These are phyloP conservation scores for Apomyelois bistriatella DNA, from an alignment of 2,888 invertebrate genomes.

Conservation along the genomic window DNA sequence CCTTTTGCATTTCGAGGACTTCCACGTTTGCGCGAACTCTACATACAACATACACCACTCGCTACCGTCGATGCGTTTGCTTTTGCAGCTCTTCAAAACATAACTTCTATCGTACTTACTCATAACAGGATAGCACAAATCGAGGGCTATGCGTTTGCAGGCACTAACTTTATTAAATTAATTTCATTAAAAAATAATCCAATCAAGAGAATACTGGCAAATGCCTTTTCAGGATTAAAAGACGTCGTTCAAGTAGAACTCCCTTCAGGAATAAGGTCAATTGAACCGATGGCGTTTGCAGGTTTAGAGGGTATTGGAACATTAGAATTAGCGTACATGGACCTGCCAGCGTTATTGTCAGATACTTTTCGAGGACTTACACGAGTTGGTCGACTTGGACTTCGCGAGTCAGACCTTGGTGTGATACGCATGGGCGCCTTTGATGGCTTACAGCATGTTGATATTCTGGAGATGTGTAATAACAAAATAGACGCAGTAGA, in stretches of 20 bases:
- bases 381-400: conserved; percentile 86
- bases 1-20: conserved; percentile 93
- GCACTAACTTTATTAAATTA: conserved; percentile 90
- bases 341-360: conserved; percentile 84
- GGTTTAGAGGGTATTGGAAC: conserved; percentile 91
- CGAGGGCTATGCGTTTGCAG: conserved; percentile 90
- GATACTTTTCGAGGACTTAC: conserved; percentile 88
- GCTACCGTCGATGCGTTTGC: conserved; percentile 89
- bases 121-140: conserved; percentile 86
- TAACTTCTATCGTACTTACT: conserved; percentile 84
- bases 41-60: conserved; percentile 92
- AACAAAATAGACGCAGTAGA: conserved; percentile 92
- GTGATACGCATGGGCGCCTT: conserved; percentile 87
- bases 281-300: conserved; percentile 90
- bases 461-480: conserved; percentile 87
- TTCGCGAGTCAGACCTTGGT: conserved; percentile 91
- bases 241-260: conserved; percentile 91
- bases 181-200: conserved; percentile 93
- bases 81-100: conserved; percentile 90
- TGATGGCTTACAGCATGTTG: conserved; percentile 86
- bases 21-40: conserved; percentile 86
- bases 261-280: conserved; percentile 86
- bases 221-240: conserved; percentile 91
- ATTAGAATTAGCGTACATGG: conserved; percentile 91
- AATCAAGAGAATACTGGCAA: conserved; percentile 87